Base-by-base conservation (phyloP, 2,797 vertebrate species). In the Calcarius lapponicus region DNA sequence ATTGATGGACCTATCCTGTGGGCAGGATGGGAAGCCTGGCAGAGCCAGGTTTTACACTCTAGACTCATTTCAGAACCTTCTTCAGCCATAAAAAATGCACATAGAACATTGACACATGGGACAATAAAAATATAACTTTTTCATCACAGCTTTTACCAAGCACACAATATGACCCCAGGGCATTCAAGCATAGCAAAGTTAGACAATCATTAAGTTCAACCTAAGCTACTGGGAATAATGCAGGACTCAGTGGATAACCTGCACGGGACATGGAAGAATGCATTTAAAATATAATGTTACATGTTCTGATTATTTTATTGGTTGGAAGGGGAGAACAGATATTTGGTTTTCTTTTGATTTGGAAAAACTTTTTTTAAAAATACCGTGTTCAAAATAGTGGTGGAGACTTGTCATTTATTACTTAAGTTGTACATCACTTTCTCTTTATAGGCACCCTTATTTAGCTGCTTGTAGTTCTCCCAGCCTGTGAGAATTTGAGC, bases 91-190 rank as follows among this genome's bases (percentile, higher is more conserved):
- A 97, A 89, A 96, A 93, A 95, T 78, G 90, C 66, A 74, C 94
- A 21, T 2, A 65, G 20, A 58, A 38, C 94, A 96, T 83, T 92
- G 95, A 95, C 88, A 95, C 56, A 61, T 9, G 74, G 62, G 67
- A 91, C 57, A 96, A 95, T 96, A 97, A 96, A 97, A 96, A 96
- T 94, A 91, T 71, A 96, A 95, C 96, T 96, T 93, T 66, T 95
- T 97, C 97, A 96, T 97, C 79, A 91, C 80, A 87, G 58, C n/a
- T 96, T 97, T 86, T 96, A 96, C 87, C 89, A 80, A 65, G 75
- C 61, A 79, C 80, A 95, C 80, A 96, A 90, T 93, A 93, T 48
- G 79, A 95, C 14, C 31, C 58, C 50, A 40, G 61, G 58, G 58
- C 70, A 91, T 94, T 96, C 83, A 97, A 86, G 75, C 60, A 56